phyloP scores from a whole-genome alignment of 2,797 vertebrate genomes.

The Helostoma temminkii region DNA sequence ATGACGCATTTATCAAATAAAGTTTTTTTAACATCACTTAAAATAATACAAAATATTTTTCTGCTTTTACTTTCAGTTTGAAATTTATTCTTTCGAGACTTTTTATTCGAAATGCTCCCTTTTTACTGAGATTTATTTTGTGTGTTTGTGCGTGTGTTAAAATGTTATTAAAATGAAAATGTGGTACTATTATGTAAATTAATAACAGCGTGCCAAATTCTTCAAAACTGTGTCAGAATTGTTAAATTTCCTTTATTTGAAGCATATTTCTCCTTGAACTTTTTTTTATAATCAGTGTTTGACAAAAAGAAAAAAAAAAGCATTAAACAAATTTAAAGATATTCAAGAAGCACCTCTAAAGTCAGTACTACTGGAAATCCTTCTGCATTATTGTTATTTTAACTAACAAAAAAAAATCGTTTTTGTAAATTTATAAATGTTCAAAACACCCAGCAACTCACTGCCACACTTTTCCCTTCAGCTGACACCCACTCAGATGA shows the following conservation, averaged over 20 bases:
- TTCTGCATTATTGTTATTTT: conserved; percentile 7
- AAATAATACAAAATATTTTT: neutral
- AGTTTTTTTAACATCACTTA: neutral
- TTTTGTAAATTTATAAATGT: too few relatives aligned
- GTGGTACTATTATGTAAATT: neutral
- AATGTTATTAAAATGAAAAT: neutral
- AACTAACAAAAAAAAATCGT: too few relatives aligned
- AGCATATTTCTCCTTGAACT: neutral
- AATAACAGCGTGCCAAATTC: neutral
- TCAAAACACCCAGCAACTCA: conserved; percentile 6
- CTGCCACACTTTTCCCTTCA: neutral
- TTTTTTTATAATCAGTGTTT: neutral
- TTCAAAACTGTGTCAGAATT: neutral
- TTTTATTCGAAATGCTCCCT: neutral
- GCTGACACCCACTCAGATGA: conserved; percentile 3
- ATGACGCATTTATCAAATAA: neutral
- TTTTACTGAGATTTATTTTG: neutral
- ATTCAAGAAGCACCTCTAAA: neutral
- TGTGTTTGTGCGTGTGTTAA: neutral
- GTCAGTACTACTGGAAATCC: neutral
- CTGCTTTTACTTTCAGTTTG: neutral
- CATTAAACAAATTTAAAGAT: neutral
- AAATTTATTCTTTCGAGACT: neutral
- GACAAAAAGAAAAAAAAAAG: neutral
- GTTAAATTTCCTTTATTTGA: neutral